Base-by-base conservation (phyloP, 2,888 invertebrate genomes). In the Lymantria dispar region DNA sequence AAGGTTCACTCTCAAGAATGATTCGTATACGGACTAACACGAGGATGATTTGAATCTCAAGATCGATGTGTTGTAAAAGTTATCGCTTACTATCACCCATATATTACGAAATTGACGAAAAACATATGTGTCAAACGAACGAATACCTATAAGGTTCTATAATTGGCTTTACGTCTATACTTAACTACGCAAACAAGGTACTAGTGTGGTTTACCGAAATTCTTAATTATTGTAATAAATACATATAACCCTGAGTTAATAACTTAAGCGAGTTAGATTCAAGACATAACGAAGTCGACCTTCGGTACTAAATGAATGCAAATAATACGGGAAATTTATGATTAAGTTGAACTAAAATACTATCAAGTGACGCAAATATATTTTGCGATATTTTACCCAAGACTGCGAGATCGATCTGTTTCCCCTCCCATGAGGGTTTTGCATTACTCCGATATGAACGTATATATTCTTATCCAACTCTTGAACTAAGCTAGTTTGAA, bases 71-170 rank as follows among this genome's bases (percentile, higher is more conserved):
- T 22, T 22, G 22, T 22, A 22, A 5, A 22, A 22, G n/a, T 22
- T 22, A 22, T 22, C 3, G n/a, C n/a, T 22, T 22, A 29, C 12
- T 11, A 14, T 36, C 31, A 10, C 22, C 40, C 3, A 37, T n/a
- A n/a, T 40, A 29, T 41, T 31, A 54, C 48, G 22, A 56, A 57
- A 41, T 56, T 57, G 47, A 57, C 52, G 54, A 47, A 56, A 54
- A 53, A 56, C 52, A 56, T 36, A 47, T 37, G 47, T 46, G 49
- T 51, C 48, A 52, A 56, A 62, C 41, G n/a, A n/a, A n/a, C n/a
- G 67, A 67, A 64, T 47, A 54, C 67, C 53, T 76, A 73, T 69
- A 76, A 76, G 73, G 73, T 69, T 60, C 63, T 63, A 58, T 76
- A 76, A 76, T 76, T 74, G 74, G 74, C 65, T 76, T 75, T 58